A percentile compares a stretch with the other conserved stretches of the same genome.
Evolutionary conservation across 2,888 invertebrate species (phyloP).

Genomic region (Coremacera marginata): DNA sequence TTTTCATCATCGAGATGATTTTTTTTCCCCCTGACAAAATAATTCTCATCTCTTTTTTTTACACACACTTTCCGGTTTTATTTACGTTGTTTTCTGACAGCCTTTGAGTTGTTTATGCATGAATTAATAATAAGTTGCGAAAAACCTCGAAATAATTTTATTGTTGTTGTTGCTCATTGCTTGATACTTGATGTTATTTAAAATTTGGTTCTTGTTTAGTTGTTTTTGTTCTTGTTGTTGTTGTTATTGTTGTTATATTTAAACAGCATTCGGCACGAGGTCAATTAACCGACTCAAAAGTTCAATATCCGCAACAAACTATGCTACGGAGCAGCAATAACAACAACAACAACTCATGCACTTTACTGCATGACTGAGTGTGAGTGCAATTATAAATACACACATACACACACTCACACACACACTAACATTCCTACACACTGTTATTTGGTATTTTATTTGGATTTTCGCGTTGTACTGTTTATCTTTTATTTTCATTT

Average conservation of each 20-base stretch:
- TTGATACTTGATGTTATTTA: not conserved
- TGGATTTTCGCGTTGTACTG: slow-evolving; percentile 38
- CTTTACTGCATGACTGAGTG: slow-evolving; percentile 27
- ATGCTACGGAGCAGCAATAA: slow-evolving; percentile 20
- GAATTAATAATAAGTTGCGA: slow-evolving; percentile 17
- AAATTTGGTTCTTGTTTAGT: not conserved
- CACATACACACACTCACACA: slow-evolving; percentile 41
- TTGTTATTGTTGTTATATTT: slow-evolving; percentile 22
- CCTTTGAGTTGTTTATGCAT: slow-evolving; percentile 1
- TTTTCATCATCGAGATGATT: not conserved
- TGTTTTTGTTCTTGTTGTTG: not conserved
- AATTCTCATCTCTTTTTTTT: too few relatives aligned
- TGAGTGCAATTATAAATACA: slow-evolving; percentile 4
- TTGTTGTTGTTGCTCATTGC: slow-evolving; percentile 11
- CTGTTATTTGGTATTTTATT: slow-evolving; percentile 30
- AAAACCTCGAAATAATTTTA: slow-evolving; percentile 27
- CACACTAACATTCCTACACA: slow-evolving; percentile 28
- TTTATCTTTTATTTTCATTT: slow-evolving; percentile 45
- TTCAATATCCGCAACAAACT: slow-evolving; percentile 62
- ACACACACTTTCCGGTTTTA: too few relatives aligned
- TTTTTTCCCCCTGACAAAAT: too few relatives aligned
- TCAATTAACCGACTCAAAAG: slow-evolving; percentile 64
- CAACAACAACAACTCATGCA: slow-evolving; percentile 26
- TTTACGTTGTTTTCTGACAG: too few relatives aligned
- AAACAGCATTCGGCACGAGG: slow-evolving; percentile 63